Conservation (phyloP, 2,888 invertebrate species). For the Tyria jacobaeae region DNA sequence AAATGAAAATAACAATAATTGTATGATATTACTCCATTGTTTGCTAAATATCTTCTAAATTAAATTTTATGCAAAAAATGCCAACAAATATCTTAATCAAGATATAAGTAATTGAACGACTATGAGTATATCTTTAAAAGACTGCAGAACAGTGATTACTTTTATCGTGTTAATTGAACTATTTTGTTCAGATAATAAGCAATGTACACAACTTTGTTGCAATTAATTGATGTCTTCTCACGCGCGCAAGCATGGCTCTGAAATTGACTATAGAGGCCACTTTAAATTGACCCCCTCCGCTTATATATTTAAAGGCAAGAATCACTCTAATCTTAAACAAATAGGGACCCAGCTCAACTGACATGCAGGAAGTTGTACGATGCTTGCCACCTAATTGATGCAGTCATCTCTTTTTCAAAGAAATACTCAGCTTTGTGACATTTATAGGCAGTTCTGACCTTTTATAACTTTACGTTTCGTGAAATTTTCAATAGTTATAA, state of each 20-base stretch:
- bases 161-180: constrained; percentile 20
- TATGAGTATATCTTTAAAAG: background rate
- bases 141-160: constrained; percentile 14
- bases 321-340: constrained; percentile 40
- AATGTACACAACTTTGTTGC: constrained; percentile 45
- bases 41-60: background rate
- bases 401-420: constrained; percentile 49
- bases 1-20: constrained; percentile 14
- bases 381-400: constrained; percentile 51
- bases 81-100: background rate
- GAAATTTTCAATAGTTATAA: constrained; percentile 8
- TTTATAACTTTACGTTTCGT: constrained; percentile 11
- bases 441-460: constrained; percentile 39
- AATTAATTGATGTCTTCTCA: constrained; percentile 52
- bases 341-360: constrained; percentile 46
- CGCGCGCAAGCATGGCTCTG: constrained; percentile 44
- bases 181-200: constrained; percentile 40
- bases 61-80: background rate
- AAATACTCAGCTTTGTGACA: constrained; percentile 41
- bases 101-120: background rate
- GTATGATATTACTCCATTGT: constrained; percentile 2
- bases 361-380: constrained; percentile 53
- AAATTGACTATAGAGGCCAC: constrained; percentile 49
- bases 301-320: constrained; percentile 36
- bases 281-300: constrained; percentile 42